Percentiles rank a stretch among this genome's conserved stretches.
Conservation (phyloP, 2,113 vertebrate species). For the Pseudorasbora parva region DNA sequence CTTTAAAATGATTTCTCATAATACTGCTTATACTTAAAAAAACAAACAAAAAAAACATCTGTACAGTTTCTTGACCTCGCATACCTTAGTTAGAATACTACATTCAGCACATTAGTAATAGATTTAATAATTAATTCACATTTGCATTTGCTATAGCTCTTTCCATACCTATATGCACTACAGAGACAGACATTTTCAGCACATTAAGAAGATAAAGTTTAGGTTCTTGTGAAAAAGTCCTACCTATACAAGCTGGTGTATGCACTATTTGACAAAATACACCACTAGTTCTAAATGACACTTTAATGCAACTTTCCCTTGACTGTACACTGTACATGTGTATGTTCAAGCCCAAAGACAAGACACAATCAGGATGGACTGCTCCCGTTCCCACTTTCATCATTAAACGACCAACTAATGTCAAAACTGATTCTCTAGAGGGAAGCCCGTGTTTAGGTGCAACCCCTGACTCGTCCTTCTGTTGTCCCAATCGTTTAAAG, state of each 20-base stretch:
- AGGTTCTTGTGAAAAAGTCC: slow-evolving; percentile 50
- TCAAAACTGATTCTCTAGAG: slow-evolving; percentile 11
- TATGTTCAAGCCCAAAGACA: neutral
- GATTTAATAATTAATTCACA: slow-evolving; percentile 52
- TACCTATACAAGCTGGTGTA: slow-evolving; percentile 46
- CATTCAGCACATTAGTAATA: slow-evolving; percentile 70
- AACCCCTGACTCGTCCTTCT: neutral
- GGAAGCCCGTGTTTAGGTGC: neutral
- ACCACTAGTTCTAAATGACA: slow-evolving; percentile 49
- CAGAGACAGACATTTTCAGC: slow-evolving; percentile 50
- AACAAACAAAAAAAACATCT: slow-evolving; percentile 22
- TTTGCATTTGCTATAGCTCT: slow-evolving; percentile 57
- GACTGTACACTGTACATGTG: slow-evolving; percentile 42
- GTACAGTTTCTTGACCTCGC: slow-evolving; percentile 52
- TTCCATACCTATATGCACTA: slow-evolving; percentile 52
- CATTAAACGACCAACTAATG: neutral
- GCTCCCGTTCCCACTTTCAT: neutral
- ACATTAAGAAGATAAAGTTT: slow-evolving; percentile 49
- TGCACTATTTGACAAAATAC: slow-evolving; percentile 36
- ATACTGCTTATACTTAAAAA: slow-evolving; percentile 34
- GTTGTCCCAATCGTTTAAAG: slow-evolving; percentile 72
- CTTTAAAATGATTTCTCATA: slow-evolving; percentile 1
- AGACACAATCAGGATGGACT: neutral
- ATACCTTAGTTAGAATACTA: slow-evolving; percentile 65
- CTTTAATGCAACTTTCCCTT: slow-evolving; percentile 31